These are phyloP conservation scores for Parapsyche elsis DNA, from an alignment of 1,140 invertebrate genomes.

Conservation along the genomic window DNA sequence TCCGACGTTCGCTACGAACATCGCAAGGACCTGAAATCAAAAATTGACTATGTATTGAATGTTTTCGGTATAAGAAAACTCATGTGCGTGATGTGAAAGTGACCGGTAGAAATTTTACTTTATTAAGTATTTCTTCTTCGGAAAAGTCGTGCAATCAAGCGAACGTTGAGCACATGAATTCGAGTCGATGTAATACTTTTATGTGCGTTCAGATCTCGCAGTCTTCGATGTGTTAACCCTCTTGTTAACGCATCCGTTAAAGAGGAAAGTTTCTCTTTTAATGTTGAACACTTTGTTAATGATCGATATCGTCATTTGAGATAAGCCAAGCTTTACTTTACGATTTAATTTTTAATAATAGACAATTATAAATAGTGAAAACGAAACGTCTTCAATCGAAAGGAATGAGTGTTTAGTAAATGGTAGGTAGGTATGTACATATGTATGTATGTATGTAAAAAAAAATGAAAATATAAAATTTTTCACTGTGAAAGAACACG, in stretches of 20 bases:
- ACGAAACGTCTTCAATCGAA: slow-evolving; percentile 2
- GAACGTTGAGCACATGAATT: slow-evolving; percentile 12
- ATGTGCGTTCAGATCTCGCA: slow-evolving; percentile 6
- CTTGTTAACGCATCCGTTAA: slow-evolving; percentile 52
- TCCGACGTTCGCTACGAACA: background rate
- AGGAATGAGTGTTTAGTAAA: background rate
- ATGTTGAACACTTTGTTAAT: background rate
- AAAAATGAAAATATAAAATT: too few species aligned
- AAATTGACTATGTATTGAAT: background rate
- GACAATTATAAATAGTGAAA: background rate
- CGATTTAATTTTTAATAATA: background rate
- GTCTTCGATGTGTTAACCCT: slow-evolving; percentile 46
- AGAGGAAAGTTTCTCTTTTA: slow-evolving; percentile 46
- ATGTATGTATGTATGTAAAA: too few species aligned
- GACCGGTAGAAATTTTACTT: slow-evolving; percentile 25
- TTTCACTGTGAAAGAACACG: too few species aligned
- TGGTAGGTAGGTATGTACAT: background rate
- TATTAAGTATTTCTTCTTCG: background rate
- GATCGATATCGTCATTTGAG: slow-evolving; percentile 22
- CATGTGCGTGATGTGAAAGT: background rate
- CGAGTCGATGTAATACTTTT: background rate
- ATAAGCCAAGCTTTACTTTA: too few species aligned
- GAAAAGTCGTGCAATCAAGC: slow-evolving; percentile 34
- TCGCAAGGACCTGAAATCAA: slow-evolving; percentile 3
- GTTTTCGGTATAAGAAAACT: background rate